Evolutionary conservation across 2,888 invertebrate species (phyloP).

Genomic region (Perizoma affinitatum): DNA sequence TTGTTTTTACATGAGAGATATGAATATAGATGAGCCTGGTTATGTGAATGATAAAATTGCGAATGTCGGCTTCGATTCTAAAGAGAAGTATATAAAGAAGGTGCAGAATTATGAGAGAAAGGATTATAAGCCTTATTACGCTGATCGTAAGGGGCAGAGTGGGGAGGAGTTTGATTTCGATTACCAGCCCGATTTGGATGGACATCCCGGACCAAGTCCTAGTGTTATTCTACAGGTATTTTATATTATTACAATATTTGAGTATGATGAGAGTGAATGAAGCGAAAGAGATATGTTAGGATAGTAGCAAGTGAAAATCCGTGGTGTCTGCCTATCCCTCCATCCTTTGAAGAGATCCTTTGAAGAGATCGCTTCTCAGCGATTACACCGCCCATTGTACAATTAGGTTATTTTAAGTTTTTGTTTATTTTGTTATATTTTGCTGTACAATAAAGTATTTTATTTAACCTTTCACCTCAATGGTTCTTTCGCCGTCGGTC

Average conservation of each 20-base stretch:
- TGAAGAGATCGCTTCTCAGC: too few species aligned
- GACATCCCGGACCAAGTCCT: slow-evolving; percentile 96
- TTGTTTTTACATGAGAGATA: slow-evolving; percentile 78
- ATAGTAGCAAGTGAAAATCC: too few species aligned
- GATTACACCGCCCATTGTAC: too few species aligned
- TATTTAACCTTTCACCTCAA: too few species aligned
- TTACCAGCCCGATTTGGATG: slow-evolving; percentile 90
- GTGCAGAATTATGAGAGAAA: slow-evolving; percentile 44
- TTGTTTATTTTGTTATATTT: too few species aligned
- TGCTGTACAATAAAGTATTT: too few species aligned
- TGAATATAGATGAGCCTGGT: slow-evolving; percentile 64
- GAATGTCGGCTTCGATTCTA: slow-evolving; percentile 69
- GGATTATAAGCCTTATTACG: slow-evolving; percentile 61
- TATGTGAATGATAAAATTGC: slow-evolving; percentile 66
- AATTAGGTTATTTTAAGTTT: too few species aligned
- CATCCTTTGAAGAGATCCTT: neutral
- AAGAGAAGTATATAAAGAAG: slow-evolving; percentile 58
- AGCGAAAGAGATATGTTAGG: too few species aligned
- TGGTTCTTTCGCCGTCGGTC: too few species aligned
- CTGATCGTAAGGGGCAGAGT: slow-evolving; percentile 54
- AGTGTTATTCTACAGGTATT: slow-evolving; percentile 93
- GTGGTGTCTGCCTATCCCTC: neutral
- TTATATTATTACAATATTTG: too few species aligned
- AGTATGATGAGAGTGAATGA: too few species aligned
- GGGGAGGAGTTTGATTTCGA: slow-evolving; percentile 90